phyloP scores from a whole-genome alignment of 2,797 vertebrate species.

The Anniella stebbinsi region DNA sequence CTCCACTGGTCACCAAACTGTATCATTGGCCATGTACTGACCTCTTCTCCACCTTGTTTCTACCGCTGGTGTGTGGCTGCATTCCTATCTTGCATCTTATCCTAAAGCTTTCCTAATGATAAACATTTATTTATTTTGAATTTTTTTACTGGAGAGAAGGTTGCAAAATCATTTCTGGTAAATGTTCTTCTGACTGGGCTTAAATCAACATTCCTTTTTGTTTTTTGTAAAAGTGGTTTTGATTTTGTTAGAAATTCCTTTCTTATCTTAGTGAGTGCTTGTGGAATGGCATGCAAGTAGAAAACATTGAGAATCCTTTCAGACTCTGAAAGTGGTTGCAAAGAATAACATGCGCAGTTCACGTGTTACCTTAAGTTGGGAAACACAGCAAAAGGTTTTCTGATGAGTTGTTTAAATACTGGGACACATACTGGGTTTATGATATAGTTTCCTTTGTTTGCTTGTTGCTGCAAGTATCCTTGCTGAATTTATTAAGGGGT shows the following conservation, averaged over 20 bases:
- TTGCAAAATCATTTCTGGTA: slow-evolving; percentile 16
- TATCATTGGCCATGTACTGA: background rate
- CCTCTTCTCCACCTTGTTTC: background rate
- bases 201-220: slow-evolving; percentile 30
- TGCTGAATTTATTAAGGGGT: slow-evolving; percentile 58
- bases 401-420: background rate
- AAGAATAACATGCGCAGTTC: slow-evolving; percentile 9
- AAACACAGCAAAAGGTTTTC: slow-evolving; percentile 57
- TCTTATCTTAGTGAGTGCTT: slow-evolving; percentile 50
- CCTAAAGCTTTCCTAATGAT: slow-evolving; percentile 34
- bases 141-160: rapidly evolving
- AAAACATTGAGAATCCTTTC: background rate
- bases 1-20: background rate
- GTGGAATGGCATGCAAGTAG: slow-evolving; percentile 32
- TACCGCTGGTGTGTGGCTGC: background rate
- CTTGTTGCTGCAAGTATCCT: slow-evolving; percentile 27
- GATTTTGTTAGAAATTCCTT: slow-evolving; percentile 63
- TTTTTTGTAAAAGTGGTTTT: background rate
- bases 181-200: background rate
- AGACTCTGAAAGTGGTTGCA: slow-evolving; percentile 24
- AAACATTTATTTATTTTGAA: background rate
- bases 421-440: slow-evolving; percentile 17
- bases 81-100: slow-evolving; percentile 18
- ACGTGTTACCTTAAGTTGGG: slow-evolving; percentile 40
- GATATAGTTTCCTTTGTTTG: slow-evolving; percentile 66